These are phyloP conservation scores for Diplodus sargus DNA, from an alignment of 2,797 vertebrate species.

Conservation along the genomic window DNA sequence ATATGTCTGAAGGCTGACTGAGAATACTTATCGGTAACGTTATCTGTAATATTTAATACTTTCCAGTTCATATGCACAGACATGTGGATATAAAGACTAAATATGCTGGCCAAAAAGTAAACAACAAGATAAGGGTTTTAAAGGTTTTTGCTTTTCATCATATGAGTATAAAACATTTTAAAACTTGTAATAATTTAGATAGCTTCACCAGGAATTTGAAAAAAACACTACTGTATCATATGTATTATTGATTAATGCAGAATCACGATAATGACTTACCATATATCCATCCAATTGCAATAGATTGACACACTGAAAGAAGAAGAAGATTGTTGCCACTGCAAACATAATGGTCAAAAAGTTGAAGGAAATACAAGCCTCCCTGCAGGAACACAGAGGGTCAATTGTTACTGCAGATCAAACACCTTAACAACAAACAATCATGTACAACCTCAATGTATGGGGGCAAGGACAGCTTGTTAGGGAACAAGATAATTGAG, in stretches of 20 bases:
- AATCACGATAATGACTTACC: constrained; percentile 64
- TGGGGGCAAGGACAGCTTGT: not conserved
- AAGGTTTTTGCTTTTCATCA: not conserved
- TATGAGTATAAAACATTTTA: not conserved
- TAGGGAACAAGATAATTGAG: not conserved
- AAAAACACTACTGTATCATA: not conserved
- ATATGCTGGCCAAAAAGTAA: not conserved
- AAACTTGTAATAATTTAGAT: not conserved
- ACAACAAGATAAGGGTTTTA: not conserved
- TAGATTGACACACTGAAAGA: constrained; percentile 80
- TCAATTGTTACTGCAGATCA: constrained; percentile 1
- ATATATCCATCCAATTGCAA: constrained; percentile 82
- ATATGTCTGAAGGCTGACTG: not conserved
- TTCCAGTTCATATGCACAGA: too few relatives aligned
- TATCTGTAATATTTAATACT: not conserved
- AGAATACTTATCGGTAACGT: too few relatives aligned
- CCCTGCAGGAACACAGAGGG: constrained; percentile 67
- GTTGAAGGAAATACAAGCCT: constrained; percentile 81
- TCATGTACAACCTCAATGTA: not conserved
- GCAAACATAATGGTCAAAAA: constrained; percentile 84
- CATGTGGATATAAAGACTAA: not conserved
- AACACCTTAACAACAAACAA: constrained; percentile 17
- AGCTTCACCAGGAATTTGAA: not conserved
- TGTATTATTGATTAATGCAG: not conserved
- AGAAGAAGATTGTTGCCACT: constrained; percentile 83